These are phyloP conservation scores for Magallana nippona DNA, from an alignment of 2,888 invertebrate genomes.

Conservation along the genomic window DNA sequence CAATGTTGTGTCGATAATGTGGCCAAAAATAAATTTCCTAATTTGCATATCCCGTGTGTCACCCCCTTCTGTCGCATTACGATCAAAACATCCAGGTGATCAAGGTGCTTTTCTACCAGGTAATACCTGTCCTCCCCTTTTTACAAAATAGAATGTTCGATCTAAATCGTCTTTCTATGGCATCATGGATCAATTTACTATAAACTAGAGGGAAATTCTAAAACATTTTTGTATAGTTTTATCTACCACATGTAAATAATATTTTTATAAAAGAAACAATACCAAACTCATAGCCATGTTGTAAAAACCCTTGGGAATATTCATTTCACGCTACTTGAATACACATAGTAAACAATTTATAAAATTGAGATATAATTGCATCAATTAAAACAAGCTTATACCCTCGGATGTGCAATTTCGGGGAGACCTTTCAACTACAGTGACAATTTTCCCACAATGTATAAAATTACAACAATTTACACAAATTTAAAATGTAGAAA, in stretches of 20 bases:
- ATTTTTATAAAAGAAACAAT: neutral
- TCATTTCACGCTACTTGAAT: no score
- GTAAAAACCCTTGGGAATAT: no score
- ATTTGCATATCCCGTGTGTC: slow-evolving; percentile 22
- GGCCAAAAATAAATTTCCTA: neutral
- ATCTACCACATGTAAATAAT: no score
- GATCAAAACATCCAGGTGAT: slow-evolving; percentile 42
- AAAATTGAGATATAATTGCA: no score
- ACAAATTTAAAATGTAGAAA: no score
- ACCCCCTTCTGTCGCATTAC: neutral
- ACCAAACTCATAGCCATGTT: neutral
- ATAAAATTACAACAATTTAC: no score
- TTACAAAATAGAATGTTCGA: slow-evolving; percentile 21
- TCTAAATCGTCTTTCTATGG: neutral
- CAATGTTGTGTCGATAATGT: neutral
- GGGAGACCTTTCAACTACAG: no score
- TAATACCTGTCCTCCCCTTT: slow-evolving; percentile 20
- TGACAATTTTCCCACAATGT: no score
- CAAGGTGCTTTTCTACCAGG: slow-evolving; percentile 25
- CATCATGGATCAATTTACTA: neutral
- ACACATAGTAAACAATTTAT: no score
- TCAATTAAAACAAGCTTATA: no score
- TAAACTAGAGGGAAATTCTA: neutral
- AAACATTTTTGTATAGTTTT: no score
- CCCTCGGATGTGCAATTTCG: no score